Percentiles rank a stretch among this genome's conserved stretches.
Conservation (phyloP, 2,113 vertebrate species). For the Apeltes quadracus region DNA sequence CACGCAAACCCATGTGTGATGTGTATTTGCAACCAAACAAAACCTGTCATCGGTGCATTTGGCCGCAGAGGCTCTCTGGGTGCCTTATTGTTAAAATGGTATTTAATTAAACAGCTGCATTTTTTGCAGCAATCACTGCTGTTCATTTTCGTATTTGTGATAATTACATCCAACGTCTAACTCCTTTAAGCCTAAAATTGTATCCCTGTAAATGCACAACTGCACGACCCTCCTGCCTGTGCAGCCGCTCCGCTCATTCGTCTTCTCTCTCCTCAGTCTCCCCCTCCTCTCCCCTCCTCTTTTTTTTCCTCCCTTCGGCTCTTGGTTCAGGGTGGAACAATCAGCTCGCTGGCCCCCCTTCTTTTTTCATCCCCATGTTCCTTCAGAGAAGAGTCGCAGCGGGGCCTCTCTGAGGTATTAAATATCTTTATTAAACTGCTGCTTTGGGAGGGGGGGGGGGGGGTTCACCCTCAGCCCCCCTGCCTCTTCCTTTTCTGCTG, state of each 20-base stretch:
- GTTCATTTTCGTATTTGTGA: background rate
- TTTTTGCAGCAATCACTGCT: too few species aligned
- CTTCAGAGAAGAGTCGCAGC: slow-evolving; percentile 68
- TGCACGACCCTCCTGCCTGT: background rate
- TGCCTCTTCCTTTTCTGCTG: slow-evolving; percentile 58
- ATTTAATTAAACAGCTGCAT: background rate
- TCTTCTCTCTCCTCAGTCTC: slow-evolving; percentile 17
- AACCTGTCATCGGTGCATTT: background rate
- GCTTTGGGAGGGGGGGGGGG: slow-evolving; percentile 43
- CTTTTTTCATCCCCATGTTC: slow-evolving; percentile 57
- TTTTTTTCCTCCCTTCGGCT: slow-evolving; percentile 5
- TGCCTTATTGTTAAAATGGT: background rate
- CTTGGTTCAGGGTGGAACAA: slow-evolving; percentile 43
- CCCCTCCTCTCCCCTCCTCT: background rate
- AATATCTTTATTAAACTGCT: slow-evolving; percentile 83
- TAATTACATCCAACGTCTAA: background rate
- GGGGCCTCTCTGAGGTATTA: slow-evolving; percentile 74
- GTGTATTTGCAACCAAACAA: background rate
- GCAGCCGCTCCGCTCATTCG: slow-evolving; percentile 4
- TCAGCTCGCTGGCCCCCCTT: slow-evolving; percentile 56
- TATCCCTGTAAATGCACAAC: background rate
- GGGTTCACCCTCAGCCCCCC: slow-evolving; percentile 29
- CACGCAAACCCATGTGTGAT: background rate
- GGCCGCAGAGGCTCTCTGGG: background rate
- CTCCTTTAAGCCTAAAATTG: background rate